Percentiles rank a stretch among this genome's conserved stretches.
phyloP scores from a whole-genome alignment of 1,140 invertebrate species.

The Choristoneura fumiferana region DNA sequence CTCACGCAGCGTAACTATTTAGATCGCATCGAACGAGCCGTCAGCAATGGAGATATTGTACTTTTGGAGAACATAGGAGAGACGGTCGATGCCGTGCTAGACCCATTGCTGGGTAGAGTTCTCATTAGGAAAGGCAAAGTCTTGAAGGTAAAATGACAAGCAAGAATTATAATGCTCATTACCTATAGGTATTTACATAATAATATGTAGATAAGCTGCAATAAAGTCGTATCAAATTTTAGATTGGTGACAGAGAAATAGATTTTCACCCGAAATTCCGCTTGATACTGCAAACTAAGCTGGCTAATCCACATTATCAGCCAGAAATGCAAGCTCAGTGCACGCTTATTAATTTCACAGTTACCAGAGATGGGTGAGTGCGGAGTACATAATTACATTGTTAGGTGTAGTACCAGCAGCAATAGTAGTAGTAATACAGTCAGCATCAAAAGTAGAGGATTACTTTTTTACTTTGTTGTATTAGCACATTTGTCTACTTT shows the following conservation, averaged over 20 bases:
- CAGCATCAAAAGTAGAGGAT: too few relatives aligned
- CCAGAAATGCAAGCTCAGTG: conserved; percentile 98
- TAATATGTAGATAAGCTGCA: too few relatives aligned
- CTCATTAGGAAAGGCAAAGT: conserved; percentile 87
- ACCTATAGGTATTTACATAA: too few relatives aligned
- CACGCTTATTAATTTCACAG: conserved; percentile 96
- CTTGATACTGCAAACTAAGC: conserved; percentile 94
- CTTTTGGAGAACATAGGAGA: conserved; percentile 95
- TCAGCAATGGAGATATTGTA: conserved; percentile 86
- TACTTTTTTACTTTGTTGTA: too few relatives aligned
- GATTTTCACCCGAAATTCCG: conserved; percentile 91
- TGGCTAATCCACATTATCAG: conserved; percentile 97
- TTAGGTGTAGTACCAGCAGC: too few relatives aligned
- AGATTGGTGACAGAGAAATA: conserved; percentile 95
- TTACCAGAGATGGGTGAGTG: conserved; percentile 88
- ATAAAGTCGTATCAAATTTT: conserved; percentile 14
- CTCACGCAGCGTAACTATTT: conserved; percentile 91
- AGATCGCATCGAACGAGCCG: conserved; percentile 89
- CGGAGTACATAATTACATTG: too few relatives aligned
- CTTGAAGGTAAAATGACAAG: conserved; percentile 80
- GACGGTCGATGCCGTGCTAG: conserved; percentile 92
- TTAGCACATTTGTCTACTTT: too few relatives aligned
- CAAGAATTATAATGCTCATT: too few relatives aligned
- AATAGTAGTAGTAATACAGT: too few relatives aligned
- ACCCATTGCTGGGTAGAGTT: conserved; percentile 92